Evolutionary conservation across 2,888 invertebrate species (phyloP).

Genomic region (Taenaris catops): DNA sequence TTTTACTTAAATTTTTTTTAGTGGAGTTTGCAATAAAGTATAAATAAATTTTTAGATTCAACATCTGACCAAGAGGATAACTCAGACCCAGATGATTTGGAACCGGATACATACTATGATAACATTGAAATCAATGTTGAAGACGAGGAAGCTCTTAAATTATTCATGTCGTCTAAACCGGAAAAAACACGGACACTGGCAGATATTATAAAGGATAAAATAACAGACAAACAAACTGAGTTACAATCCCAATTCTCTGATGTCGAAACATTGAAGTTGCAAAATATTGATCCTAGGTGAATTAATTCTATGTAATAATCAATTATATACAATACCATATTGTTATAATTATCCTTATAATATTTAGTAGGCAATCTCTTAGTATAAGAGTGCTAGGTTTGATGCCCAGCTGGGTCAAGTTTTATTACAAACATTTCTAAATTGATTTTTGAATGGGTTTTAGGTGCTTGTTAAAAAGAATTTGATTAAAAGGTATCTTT

Average conservation of each 20-base stretch:
- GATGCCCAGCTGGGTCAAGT: too few relatives aligned
- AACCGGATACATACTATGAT: constrained; percentile 83
- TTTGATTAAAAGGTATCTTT: too few relatives aligned
- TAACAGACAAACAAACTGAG: constrained; percentile 95
- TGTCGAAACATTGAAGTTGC: constrained; percentile 85
- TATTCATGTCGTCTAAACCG: constrained; percentile 81
- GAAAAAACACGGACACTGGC: constrained; percentile 87
- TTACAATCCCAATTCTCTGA: constrained; percentile 92
- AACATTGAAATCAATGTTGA: constrained; percentile 90
- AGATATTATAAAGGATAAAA: constrained; percentile 95
- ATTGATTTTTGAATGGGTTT: too few relatives aligned
- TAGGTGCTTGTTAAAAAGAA: too few relatives aligned
- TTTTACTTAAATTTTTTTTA: neutral
- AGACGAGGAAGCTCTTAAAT: constrained; percentile 92
- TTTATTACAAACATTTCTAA: too few relatives aligned
- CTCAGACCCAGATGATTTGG: constrained; percentile 74
- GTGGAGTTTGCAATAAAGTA: too few relatives aligned
- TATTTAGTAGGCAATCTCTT: too few relatives aligned
- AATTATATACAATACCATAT: too few relatives aligned
- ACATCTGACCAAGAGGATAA: constrained; percentile 66
- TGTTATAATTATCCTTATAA: too few relatives aligned
- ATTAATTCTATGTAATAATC: too few relatives aligned
- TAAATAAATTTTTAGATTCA: constrained; percentile 35
- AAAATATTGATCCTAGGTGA: constrained; percentile 91
- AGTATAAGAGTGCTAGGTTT: too few relatives aligned